Base-by-base conservation (phyloP, 2,113 vertebrate genomes). In the Psittacara wagleri region DNA sequence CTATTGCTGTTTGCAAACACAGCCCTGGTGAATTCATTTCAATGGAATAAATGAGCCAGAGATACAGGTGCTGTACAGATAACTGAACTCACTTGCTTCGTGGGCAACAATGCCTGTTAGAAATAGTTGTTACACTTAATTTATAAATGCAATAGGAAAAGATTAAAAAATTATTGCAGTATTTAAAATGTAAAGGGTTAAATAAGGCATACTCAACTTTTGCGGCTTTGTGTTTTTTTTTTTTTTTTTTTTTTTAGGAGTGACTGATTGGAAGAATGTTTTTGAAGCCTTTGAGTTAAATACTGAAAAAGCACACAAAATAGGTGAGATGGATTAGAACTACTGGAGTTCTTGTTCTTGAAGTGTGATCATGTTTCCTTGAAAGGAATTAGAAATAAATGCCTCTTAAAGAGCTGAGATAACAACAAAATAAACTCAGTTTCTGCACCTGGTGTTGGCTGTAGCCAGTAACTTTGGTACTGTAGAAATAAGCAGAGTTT, bases 61-160 rank as follows among this genome's bases (percentile, higher is more conserved):
- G 14, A 11, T 33, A 43, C 0, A 1, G 18, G 31, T 44, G 28
- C 39, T 16, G 11, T 68, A 48, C 35, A 68, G 35, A 11, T 33
- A 33, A 3, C 11, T n/a, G 27, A 68, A 55, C 11, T 54, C 1
- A 0, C 29, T 23, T 39, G 19, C 13, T 74, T 31, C 5, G 7
- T 17, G 10, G 54, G 27, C 48, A 85, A 2, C 11, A 46, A 22
- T 11, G 2, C 9, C 51, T 55, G 11, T 75, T 52, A 82, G 28
- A 67, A 94, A 41, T 17, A 49, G 5, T 54, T 67, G 19, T 20
- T 73, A 27, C 15, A 7, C 70, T 69, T 62, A 13, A 57, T 85
- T 77, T 66, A 11, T 35, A 77, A 83, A 16, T 48, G 9, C 3
- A 33, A 22, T 31, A 74, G 9, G 7, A 78, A 87, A 82, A 90